Base-by-base conservation (phyloP, 1,140 invertebrate species). In the Ganaspis sp. region DNA sequence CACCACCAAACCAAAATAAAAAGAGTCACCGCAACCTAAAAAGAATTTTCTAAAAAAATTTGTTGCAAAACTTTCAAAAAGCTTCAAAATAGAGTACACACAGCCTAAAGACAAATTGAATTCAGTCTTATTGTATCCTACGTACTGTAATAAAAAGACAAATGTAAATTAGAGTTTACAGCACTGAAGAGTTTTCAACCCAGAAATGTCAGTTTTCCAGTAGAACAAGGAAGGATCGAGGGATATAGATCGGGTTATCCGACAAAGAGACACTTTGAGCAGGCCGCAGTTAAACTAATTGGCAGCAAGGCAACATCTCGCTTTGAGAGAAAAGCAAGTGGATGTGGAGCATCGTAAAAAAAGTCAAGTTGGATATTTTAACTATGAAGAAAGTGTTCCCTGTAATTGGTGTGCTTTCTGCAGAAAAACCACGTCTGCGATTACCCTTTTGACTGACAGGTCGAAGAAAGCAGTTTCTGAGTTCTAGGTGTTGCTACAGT, bases 311-410 rank as follows among this genome's bases (percentile, higher is more conserved):
- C 58, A 64, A 29, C 45, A 49, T 49, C 45, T 49, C 45, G 45
- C 45, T 64, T 64, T 64, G 23, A 15, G 23, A 29, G 58, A 64
- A 64, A n/a, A 29, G 9, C n/a, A 64, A 29, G 58, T 64, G 58
- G 21, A 64, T 64, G 11, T 64, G 15, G 58, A 64, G 58, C 58
- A 64, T 64, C 58, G 21, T 64, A 64, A 64, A 17, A 26, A 64
- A 64, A 64, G 58, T 64, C 23, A 64, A 64, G 21, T 64, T 64
- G 58, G 58, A 64, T 64, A 64, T 64, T 64, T 64, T 64, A 64
- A 64, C 58, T 64, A 64, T 29, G 58, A 64, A 64, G 58, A 64
- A 29, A 64, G 58, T 64, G 58, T 64, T 64, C 58, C 58, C 58
- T 64, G 58, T 29, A 64, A 64, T 64, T 64, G 58, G 58, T 64